Conservation (phyloP, 2,888 invertebrate species). For the Aspidiotus rigidus region DNA sequence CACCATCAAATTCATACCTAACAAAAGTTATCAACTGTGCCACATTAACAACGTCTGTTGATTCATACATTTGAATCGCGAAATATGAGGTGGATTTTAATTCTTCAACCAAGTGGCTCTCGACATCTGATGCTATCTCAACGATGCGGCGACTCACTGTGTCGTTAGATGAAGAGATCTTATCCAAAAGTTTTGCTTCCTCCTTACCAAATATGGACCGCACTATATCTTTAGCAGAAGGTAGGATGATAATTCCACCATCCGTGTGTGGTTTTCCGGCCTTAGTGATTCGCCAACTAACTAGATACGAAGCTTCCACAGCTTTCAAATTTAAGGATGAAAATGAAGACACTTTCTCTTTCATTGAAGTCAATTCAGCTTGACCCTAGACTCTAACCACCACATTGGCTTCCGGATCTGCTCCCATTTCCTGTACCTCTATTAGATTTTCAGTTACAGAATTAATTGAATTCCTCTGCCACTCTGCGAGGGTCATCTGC, state of each 20-base stretch:
- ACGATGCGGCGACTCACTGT: no score
- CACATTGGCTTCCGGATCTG: no score
- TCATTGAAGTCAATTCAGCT: no score
- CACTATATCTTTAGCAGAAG: background rate
- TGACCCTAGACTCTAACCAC: no score
- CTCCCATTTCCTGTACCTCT: no score
- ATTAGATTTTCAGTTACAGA: no score
- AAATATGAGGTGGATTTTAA: background rate
- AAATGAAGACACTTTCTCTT: no score
- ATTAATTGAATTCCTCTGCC: no score
- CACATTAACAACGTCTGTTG: background rate
- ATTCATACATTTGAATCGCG: background rate
- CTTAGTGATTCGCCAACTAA: background rate
- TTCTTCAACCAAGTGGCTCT: background rate
- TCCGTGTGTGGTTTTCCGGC: background rate
- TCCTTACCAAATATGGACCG: background rate
- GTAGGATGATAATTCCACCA: background rate
- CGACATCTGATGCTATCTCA: background rate
- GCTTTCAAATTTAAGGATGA: background rate
- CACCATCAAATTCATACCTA: background rate
- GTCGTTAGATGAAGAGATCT: no score
- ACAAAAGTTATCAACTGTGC: background rate
- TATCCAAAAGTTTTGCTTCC: background rate
- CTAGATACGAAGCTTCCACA: background rate
- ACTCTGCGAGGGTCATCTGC: no score